A percentile compares a stretch with the other conserved stretches of the same genome.
phyloP scores from a whole-genome alignment of 1,140 invertebrate species.

The Rhopalosiphum maidis region DNA sequence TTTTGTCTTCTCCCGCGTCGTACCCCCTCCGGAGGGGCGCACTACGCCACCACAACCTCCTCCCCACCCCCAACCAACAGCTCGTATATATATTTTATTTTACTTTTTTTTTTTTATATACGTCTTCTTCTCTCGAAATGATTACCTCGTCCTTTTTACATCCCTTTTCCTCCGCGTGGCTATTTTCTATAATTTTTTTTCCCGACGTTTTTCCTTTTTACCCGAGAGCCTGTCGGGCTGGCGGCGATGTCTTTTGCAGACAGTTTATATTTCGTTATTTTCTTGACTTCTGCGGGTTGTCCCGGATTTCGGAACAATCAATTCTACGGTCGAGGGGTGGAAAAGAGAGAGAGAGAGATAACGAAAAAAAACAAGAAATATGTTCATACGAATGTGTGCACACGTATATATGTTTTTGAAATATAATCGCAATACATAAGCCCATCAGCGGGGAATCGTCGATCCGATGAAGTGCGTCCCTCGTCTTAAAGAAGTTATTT shows the following conservation, averaged over 20 bases:
- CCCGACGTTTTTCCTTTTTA: background rate
- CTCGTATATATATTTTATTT: background rate
- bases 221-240: constrained; percentile 23
- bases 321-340: constrained; percentile 38
- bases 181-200: background rate
- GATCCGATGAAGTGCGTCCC: background rate
- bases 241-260: constrained; percentile 19
- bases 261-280: constrained; percentile 56
- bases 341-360: constrained; percentile 11
- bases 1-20: constrained; percentile 44
- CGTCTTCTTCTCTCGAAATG: constrained; percentile 29
- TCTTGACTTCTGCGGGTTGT: constrained; percentile 56
- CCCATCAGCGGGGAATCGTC: background rate
- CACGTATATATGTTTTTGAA: background rate
- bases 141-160: constrained; percentile 36
- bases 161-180: background rate
- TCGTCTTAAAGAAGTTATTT: background rate
- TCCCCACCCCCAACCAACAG: background rate
- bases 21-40: background rate
- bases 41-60: background rate
- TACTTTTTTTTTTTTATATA: background rate
- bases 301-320: constrained; percentile 56
- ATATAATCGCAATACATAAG: background rate
- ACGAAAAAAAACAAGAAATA: background rate
- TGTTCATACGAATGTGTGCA: background rate